Base-by-base conservation (phyloP, 2,113 vertebrate species). In the Talpa occidentalis region DNA sequence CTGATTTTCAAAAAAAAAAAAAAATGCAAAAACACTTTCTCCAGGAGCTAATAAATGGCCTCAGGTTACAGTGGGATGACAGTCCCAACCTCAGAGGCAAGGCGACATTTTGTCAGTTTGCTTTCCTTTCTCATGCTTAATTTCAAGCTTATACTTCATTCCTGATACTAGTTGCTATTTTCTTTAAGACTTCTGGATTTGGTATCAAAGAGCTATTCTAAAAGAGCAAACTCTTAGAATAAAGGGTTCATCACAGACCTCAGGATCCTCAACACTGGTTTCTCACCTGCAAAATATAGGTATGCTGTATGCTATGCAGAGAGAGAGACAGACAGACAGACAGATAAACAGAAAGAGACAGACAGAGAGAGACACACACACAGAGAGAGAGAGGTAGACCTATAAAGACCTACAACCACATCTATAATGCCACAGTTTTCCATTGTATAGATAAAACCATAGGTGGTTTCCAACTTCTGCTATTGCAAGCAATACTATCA, bases 1-100 rank as follows among this genome's bases (percentile, higher is more conserved):
- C n/a, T 79, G 64, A 88, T 59, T 91, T 72, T 64, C 69, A 60
- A 90, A n/a, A n/a, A n/a, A n/a, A n/a, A n/a, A n/a, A n/a, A n/a
- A n/a, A n/a, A n/a, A n/a, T n/a, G n/a, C n/a, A n/a, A n/a, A 77
- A 59, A 83, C 8, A 32, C 17, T 72, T 82, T 83, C 37, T 70
- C 56, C 22, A 30, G 52, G 59, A 67, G 49, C 30, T 72, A 91
- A 49, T 64, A 73, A 80, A 40, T 40, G 44, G 6, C 21, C 40
- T 93, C 5, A 17, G 52, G 32, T 37, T 64, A 84, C 49, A 35
- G 28, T 69, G 60, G 21, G 35, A 76, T 16, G 28, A 21, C 0
- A 35, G 30, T 30, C 30, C 42, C n/a, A 73, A 40, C n/a, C 59
- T 88, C 60, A 77, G 67, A 85, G 28, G 5, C 22, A 56, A 40